Evolutionary conservation across 2,888 invertebrate species (phyloP), one percentile per base, ranked within the genome.

Genomic region (Pegoplata infirma): DNA sequence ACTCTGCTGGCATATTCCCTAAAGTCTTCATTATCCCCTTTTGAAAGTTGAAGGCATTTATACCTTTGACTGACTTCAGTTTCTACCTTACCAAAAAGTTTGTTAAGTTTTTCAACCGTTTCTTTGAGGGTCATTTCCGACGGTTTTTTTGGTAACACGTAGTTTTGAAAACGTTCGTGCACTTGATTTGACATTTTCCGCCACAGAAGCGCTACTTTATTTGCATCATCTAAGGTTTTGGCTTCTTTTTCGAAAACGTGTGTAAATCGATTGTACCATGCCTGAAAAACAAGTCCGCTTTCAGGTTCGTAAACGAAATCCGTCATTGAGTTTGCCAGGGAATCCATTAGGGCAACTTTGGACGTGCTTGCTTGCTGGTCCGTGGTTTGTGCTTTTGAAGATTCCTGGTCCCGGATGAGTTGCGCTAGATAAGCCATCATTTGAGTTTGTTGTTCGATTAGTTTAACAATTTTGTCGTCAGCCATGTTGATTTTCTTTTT

Each of bases 241-340:
- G 51, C 51, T 40, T 64, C 64, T 21, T 40, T 32, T 56, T 64
- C 64, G 8, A 64, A 64, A 21, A 64, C 36, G 17, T 32, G 28
- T 25, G 1, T 47, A 14, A 25, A 56, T 21, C 51, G 21, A 23
- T 64, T 36, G 5, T 67, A 56, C 21, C 32, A 36, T 14, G 28
- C 12, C 7, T 61, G 17, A 3, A 47, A 47, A 16, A 46, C 25
- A 1, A 46, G 3, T 6, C 16, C 46, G 10, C 12, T 28, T 61
- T 61, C 59, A 10, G 59, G 46, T 1, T 47, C 67, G n/a, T 51
- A 49, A 6, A n/a, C 12, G 23, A 64, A 64, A 40, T 64, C 51
- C 3, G 51, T 23, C 36, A 64, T 64, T 6, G 51, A 64, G 2
- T 51, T 36, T 0, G 64, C 28, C n/a, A 49, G 12, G 7, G 64